Percentiles rank a stretch among this genome's conserved stretches.
Evolutionary conservation across 2,888 invertebrate species (phyloP).

Genomic region (Drosophila subsilvestris): DNA sequence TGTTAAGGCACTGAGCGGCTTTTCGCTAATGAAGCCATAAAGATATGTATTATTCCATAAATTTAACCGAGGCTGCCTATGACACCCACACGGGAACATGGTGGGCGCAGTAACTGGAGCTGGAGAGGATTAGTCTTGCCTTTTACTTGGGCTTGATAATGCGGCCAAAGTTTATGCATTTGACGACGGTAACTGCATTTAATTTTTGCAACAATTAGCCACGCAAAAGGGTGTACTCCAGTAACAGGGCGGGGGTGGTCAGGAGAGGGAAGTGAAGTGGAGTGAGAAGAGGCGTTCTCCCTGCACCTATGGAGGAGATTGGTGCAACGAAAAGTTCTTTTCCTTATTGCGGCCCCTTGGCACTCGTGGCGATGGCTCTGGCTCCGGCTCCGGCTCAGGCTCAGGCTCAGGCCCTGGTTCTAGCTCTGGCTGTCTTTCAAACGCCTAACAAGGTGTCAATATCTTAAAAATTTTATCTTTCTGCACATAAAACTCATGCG

Average conservation of each 20-base stretch:
- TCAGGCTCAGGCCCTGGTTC: too few species aligned
- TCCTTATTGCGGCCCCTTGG: constrained; percentile 40
- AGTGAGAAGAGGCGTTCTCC: constrained; percentile 18
- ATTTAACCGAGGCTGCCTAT: constrained; percentile 62
- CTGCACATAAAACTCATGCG: constrained; percentile 81
- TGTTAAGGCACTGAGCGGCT: constrained; percentile 59
- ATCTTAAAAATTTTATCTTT: constrained; percentile 81
- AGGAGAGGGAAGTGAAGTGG: neutral
- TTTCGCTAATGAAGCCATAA: constrained; percentile 84
- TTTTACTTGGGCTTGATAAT: constrained; percentile 55
- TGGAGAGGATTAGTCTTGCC: constrained; percentile 32
- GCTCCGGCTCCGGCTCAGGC: too few species aligned
- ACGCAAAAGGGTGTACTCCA: constrained; percentile 58
- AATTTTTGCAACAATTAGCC: constrained; percentile 77
- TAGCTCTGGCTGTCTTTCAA: constrained; percentile 57
- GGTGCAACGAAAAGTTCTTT: constrained; percentile 33
- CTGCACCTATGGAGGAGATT: constrained; percentile 10
- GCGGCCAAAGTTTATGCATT: constrained; percentile 63
- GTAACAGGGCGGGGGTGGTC: constrained; percentile 11
- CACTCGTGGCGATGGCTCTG: constrained; percentile 17
- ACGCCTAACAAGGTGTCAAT: constrained; percentile 83
- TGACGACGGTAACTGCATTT: constrained; percentile 68
- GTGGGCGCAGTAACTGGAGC: constrained; percentile 4
- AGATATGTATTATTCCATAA: constrained; percentile 81
- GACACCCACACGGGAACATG: constrained; percentile 64